Conservation (phyloP, 1,140 invertebrate species). For the Eumeta japonica region DNA sequence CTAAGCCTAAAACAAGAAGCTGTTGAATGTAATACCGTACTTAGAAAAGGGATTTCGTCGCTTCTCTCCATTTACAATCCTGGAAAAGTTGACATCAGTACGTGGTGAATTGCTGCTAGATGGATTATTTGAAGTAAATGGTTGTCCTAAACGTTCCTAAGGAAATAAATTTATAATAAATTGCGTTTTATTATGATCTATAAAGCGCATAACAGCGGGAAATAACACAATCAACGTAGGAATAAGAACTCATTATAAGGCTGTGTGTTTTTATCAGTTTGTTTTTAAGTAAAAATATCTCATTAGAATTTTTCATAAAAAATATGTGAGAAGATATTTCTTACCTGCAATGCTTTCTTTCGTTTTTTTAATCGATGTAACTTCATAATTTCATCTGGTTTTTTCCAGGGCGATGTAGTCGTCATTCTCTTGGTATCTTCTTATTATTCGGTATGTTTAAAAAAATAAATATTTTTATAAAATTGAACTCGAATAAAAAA, state of each 20-base stretch:
- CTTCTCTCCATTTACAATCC: constrained; percentile 58
- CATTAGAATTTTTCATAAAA: background rate
- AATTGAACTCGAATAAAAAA: no score
- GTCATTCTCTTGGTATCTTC: no score
- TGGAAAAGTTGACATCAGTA: constrained; percentile 42
- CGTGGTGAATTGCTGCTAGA: no score
- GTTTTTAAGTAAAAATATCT: constrained; percentile 3
- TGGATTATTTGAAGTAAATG: constrained; percentile 23
- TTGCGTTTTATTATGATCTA: no score
- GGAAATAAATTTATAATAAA: no score
- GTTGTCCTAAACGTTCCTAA: constrained; percentile 52
- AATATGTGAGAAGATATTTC: no score
- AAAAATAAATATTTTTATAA: background rate
- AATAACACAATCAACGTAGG: no score
- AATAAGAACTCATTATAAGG: no score
- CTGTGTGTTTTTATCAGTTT: no score
- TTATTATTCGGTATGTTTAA: constrained; percentile 2
- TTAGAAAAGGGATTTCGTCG: constrained; percentile 76
- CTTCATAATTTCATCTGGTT: constrained; percentile 64
- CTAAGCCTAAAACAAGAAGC: no score
- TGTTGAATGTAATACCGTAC: constrained; percentile 32
- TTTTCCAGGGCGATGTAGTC: constrained; percentile 52
- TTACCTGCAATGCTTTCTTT: constrained; percentile 69
- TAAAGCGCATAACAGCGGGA: no score
- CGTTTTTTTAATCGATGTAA: constrained; percentile 66